Evolutionary conservation across 2,797 vertebrate species (phyloP).

Genomic region (Pristis pectinata): DNA sequence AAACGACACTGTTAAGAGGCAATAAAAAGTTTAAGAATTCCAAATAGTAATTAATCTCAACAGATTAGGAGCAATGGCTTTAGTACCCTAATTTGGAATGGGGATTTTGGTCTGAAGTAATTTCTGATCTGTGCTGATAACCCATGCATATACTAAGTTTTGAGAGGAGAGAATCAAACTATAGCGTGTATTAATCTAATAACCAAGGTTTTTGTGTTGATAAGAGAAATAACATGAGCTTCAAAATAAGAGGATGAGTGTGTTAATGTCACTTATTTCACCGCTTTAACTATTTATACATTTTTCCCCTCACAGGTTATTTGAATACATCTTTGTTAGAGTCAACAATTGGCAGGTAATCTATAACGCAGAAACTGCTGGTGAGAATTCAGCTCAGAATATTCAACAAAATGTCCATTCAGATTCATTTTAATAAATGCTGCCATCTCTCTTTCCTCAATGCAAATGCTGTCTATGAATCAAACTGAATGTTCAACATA

Average conservation of each 20-base stretch:
- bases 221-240: background rate
- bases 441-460: background rate
- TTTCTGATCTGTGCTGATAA: background rate
- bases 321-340: background rate
- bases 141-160: background rate
- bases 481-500: background rate
- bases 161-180: background rate
- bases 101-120: background rate
- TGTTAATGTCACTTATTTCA: too few species aligned
- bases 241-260: background rate
- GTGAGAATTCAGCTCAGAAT: background rate
- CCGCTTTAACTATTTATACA: background rate
- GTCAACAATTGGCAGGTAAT: background rate
- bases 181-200: background rate
- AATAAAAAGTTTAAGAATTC: too few species aligned
- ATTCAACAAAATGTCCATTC: background rate
- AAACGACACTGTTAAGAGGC: conserved; percentile 35
- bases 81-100: background rate
- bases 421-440: background rate
- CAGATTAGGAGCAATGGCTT: background rate
- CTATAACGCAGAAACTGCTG: background rate
- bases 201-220: background rate
- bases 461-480: background rate
- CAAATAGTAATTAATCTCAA: background rate
- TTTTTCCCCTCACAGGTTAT: background rate